Percentiles rank a stretch among this genome's conserved stretches.
phyloP scores from a whole-genome alignment of 2,113 vertebrate genomes.

The Sceloporus tristichus region DNA sequence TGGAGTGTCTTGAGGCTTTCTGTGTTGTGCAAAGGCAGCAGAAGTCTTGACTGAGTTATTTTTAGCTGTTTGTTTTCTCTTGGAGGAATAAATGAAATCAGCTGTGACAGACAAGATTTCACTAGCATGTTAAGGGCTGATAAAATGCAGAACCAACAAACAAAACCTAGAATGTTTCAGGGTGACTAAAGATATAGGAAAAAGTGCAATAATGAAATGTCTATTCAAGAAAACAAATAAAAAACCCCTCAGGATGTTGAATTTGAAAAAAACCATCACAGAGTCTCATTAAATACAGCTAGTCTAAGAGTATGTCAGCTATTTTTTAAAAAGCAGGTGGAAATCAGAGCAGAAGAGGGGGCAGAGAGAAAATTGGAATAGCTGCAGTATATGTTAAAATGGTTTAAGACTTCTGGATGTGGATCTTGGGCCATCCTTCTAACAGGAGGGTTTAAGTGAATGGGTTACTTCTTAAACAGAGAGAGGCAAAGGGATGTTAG shows the following conservation, averaged over 20 bases:
- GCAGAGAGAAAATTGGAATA: too few relatives aligned
- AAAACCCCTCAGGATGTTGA: not conserved
- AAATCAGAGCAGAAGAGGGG: too few relatives aligned
- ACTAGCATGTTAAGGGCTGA: constrained; percentile 63
- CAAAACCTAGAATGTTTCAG: constrained; percentile 57
- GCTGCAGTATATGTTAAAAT: not conserved
- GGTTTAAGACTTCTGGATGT: not conserved
- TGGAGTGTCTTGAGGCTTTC: constrained; percentile 46
- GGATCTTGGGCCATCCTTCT: not conserved
- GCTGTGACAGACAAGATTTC: constrained; percentile 69
- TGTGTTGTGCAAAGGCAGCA: constrained; percentile 64
- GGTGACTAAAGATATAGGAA: constrained; percentile 18
- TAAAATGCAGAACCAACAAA: constrained; percentile 73
- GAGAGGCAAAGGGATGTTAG: too few relatives aligned
- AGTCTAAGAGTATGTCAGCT: not conserved
- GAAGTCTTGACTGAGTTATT: constrained; percentile 67
- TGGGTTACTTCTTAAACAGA: not conserved
- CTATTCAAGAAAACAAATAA: constrained; percentile 10
- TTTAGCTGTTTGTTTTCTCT: constrained; percentile 69
- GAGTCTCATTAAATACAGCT: constrained; percentile 20
- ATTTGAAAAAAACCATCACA: not conserved
- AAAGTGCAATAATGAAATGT: constrained; percentile 1
- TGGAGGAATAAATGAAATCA: constrained; percentile 67
- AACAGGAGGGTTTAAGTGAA: not conserved
- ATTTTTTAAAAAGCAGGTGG: not conserved